phyloP scores from a whole-genome alignment of 2,888 invertebrate genomes.

The Cataglyphis cursor region DNA sequence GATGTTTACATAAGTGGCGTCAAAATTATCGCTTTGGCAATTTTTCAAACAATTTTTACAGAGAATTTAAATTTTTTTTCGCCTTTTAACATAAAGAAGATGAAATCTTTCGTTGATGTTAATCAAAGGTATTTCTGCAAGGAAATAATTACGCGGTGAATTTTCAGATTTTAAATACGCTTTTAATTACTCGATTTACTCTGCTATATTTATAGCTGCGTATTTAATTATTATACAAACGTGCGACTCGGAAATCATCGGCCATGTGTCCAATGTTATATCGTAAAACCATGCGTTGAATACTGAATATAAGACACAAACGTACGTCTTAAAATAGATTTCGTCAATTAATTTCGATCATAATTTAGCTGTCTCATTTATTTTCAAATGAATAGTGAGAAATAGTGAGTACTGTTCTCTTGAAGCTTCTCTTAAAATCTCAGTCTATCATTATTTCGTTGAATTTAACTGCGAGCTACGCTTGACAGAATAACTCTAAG shows the following conservation, averaged over 20 bases:
- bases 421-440: background rate
- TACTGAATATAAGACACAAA: background rate
- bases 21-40: conserved; percentile 8
- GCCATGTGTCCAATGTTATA: background rate
- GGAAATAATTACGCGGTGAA: background rate
- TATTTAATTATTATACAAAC: background rate
- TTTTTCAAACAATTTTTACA: background rate
- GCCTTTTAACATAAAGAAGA: background rate
- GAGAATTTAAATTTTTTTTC: background rate
- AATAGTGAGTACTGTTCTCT: no score
- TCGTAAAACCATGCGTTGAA: background rate
- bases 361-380: background rate
- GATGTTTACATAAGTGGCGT: background rate
- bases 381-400: background rate
- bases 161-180: background rate
- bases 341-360: background rate
- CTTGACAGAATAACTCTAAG: background rate
- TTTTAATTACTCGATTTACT: background rate
- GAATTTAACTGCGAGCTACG: background rate
- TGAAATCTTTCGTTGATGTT: background rate
- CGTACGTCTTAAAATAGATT: background rate
- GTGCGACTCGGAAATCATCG: background rate
- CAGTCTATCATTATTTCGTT: background rate
- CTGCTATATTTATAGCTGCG: no score
- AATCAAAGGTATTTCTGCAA: background rate